Conservation (phyloP, 2,113 vertebrate species). For the Charadrius vociferus region DNA sequence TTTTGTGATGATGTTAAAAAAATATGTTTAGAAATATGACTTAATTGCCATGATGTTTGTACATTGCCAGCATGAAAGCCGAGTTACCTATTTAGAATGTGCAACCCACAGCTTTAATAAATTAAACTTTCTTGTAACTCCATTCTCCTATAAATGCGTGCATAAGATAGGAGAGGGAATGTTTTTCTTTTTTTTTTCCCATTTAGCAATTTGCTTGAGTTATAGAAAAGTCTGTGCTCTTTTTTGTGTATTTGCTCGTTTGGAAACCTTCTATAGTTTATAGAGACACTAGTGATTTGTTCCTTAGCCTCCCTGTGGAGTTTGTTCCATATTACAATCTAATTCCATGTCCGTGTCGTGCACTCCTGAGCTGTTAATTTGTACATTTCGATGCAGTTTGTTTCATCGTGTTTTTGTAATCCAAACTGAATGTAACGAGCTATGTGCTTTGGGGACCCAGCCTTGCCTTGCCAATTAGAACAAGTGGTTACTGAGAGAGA, state of each 20-base stretch:
- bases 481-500: conserved; percentile 80
- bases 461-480: conserved; percentile 85
- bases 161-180: conserved; percentile 13
- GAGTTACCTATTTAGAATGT: conserved; percentile 28
- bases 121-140: conserved; percentile 45
- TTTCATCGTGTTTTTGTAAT: conserved; percentile 83
- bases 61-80: conserved; percentile 34
- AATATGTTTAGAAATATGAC: conserved; percentile 42
- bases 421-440: conserved; percentile 81
- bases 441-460: conserved; percentile 79
- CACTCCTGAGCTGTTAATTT: conserved; percentile 79
- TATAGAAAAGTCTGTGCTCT: conserved; percentile 66
- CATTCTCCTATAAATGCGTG: conserved; percentile 22
- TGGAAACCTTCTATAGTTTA: conserved; percentile 73
- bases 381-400: conserved; percentile 82
- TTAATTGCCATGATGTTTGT: conserved; percentile 68
- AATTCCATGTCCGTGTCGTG: conserved; percentile 71
- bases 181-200: not conserved
- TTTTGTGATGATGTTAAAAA: conserved; percentile 51
- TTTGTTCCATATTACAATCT: conserved; percentile 77
- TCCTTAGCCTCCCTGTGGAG: conserved; percentile 69
- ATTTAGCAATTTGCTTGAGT: conserved; percentile 71
- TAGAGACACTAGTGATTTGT: conserved; percentile 75
- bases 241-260: conserved; percentile 71
- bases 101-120: conserved; percentile 38